A percentile compares a stretch with the other conserved stretches of the same genome.
These are phyloP conservation scores for Tragelaphus imberbis DNA, from an alignment of 2,113 vertebrate genomes.

Conservation along the genomic window DNA sequence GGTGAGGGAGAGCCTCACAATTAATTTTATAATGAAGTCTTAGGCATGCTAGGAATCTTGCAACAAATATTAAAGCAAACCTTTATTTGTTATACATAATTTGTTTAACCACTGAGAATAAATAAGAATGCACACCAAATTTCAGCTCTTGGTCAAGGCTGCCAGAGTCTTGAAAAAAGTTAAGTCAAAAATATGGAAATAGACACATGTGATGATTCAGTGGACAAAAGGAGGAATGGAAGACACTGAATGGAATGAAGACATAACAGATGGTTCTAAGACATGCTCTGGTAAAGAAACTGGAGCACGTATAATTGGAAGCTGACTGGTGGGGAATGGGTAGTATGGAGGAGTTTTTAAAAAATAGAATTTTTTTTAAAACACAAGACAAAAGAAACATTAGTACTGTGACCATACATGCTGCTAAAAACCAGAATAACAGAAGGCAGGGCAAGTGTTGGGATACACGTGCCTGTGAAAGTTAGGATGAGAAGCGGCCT, in stretches of 20 bases:
- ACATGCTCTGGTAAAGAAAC: not conserved
- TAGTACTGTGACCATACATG: not conserved
- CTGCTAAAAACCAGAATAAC: not conserved
- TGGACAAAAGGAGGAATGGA: not conserved
- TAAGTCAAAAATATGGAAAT: not conserved
- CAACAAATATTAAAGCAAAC: not conserved
- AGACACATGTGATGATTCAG: not conserved
- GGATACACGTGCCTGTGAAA: accelerated
- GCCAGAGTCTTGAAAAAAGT: not conserved
- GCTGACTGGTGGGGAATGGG: not conserved
- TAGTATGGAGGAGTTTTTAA: not conserved
- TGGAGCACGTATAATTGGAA: not conserved
- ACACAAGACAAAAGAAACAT: not conserved
- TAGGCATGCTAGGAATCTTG: not conserved
- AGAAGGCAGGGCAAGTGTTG: not conserved
- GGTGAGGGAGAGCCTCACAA: not conserved
- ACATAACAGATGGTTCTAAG: not conserved
- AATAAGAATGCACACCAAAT: not conserved
- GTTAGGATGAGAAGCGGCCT: accelerated
- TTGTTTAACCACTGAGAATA: not conserved
- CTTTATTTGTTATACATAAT: not conserved
- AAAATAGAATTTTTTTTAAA: not conserved
- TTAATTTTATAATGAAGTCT: not conserved
- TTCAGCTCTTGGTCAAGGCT: not conserved
- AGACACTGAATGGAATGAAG: not conserved